Evolutionary conservation across 30 jellyfish, hydroid and myxozoan genomes (phyloP).

Genomic region (Clytia hemisphaerica): DNA sequence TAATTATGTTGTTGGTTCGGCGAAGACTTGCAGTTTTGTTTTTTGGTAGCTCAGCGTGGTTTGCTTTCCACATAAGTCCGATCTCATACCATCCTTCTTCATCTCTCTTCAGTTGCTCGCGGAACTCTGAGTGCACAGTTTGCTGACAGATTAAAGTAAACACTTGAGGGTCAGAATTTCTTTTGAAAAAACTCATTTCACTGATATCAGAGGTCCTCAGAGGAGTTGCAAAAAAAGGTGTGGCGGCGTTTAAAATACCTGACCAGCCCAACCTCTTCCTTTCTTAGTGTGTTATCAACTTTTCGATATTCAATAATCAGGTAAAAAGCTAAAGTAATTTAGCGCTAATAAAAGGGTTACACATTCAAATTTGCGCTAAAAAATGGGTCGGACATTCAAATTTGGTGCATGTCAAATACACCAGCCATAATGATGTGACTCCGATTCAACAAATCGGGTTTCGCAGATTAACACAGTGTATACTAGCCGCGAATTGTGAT

Average conservation of each 20-base stretch:
- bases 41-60: slow-evolving; percentile 15
- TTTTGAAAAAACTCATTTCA: too few species aligned
- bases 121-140: slow-evolving; percentile 42
- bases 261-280: slow-evolving; percentile 66
- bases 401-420: too few species aligned
- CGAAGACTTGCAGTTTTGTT: slow-evolving; percentile 36
- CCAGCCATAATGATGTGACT: too few species aligned
- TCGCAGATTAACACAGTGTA: too few species aligned
- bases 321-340: too few species aligned
- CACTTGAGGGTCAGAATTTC: slow-evolving; percentile 45
- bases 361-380: too few species aligned
- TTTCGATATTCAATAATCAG: too few species aligned
- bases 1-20: slow-evolving; percentile 22
- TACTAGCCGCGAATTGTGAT: too few species aligned
- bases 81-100: slow-evolving; percentile 43
- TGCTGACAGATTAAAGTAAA: slow-evolving; percentile 48
- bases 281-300: too few species aligned
- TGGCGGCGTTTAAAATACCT: slow-evolving; percentile 51
- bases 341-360: too few species aligned
- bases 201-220: slow-evolving; percentile 39
- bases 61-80: slow-evolving; percentile 29
- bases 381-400: too few species aligned
- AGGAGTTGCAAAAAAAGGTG: slow-evolving; percentile 13
- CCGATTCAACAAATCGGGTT: too few species aligned
- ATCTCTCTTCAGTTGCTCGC: slow-evolving; percentile 44